Base-by-base conservation (phyloP, 2,113 vertebrate genomes). In the Myxocyprinus asiaticus region DNA sequence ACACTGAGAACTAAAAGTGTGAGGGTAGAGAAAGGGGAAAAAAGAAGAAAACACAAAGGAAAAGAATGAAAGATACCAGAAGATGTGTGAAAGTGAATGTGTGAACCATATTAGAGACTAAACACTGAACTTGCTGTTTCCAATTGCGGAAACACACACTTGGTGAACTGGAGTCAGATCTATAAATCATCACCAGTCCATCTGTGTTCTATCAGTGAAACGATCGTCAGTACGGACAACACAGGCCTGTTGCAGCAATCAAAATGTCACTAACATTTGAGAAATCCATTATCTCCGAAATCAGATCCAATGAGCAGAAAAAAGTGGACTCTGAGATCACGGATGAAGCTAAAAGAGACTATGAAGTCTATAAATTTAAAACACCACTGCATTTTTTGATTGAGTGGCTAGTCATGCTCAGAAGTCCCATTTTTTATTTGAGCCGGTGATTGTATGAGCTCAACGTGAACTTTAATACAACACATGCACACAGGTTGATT, bases 251-350 rank as follows among this genome's bases (percentile, higher is more conserved):
- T 78, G 17, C 47, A 43, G 33, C 65, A 33, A 61, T 69, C 56
- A 62, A 70, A 63, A 62, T 11, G 3, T 70, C 78, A 51, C 69
- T 55, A 68, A 79, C 81, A 82, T 79, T 61, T 14, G 78, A 53
- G 66, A 83, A 88, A 85, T 61, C 44, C 68, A 84, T 88, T 83
- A 83, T 61, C 70, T 53, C 11, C 22, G 51, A 82, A 76, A 82
- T 79, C 68, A 64, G 75, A 76, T 87, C 79, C 69, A 77, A 78
- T 4, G 5, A 4, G 64, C 67, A 15, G 42, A 14, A 68, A 33
- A 68, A 76, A 9, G n/a, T 70, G n/a, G 80, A 76, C 55, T 15
- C 53, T 51, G 67, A 76, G 83, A 82, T 84, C 71, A 69, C 67
- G 80, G 81, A 77, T 47, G 81, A 77, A 73, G 48, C 45, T 70